Evolutionary conservation across 1,140 invertebrate genomes (phyloP).

Genomic region (Oscheius sp.): DNA sequence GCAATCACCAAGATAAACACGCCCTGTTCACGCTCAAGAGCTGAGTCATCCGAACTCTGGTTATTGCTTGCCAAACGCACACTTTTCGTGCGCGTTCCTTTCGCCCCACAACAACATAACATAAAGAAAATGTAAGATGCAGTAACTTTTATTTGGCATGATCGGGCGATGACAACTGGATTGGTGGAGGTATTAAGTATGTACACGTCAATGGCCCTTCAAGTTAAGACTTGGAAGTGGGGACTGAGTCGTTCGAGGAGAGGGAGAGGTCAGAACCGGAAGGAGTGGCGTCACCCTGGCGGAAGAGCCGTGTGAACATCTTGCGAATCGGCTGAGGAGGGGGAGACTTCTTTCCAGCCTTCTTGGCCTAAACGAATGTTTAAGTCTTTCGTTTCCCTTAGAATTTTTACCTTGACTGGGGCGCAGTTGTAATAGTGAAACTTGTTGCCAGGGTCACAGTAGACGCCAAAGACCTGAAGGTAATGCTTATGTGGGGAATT

Average conservation of each 20-base stretch:
- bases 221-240: too few species aligned
- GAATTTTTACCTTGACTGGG: not conserved
- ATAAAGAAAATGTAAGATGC: too few species aligned
- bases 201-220: not conserved
- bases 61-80: too few species aligned
- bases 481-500: not conserved
- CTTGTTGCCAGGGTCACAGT: not conserved
- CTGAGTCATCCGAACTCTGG: too few species aligned
- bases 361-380: not conserved
- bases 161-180: not conserved
- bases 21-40: too few species aligned
- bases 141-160: too few species aligned
- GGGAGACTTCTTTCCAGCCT: not conserved
- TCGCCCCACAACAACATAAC: too few species aligned
- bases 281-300: not conserved
- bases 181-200: not conserved
- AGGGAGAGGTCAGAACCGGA: not conserved
- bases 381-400: not conserved
- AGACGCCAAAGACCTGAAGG: not conserved
- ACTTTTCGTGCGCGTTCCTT: too few species aligned
- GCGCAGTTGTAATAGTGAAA: slow-evolving; percentile 2
- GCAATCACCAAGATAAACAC: too few species aligned
- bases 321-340: not conserved
- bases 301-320: not conserved
- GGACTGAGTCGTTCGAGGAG: not conserved